Percentiles rank a stretch among this genome's conserved stretches.
phyloP scores from a whole-genome alignment of 2,888 invertebrate genomes.

The Plebejus melissa region DNA sequence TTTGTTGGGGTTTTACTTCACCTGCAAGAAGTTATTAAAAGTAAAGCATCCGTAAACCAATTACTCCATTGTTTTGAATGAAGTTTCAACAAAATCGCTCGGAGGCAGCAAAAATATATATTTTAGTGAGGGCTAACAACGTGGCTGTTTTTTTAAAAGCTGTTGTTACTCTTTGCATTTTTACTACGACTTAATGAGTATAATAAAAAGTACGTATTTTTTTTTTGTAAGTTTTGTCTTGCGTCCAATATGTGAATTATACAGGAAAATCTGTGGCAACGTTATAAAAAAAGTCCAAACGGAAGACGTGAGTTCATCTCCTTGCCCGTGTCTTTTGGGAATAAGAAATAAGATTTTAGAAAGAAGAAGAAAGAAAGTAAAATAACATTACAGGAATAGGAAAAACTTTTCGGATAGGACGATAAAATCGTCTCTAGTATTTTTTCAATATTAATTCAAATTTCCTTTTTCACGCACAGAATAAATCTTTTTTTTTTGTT shows the following conservation, averaged over 20 bases:
- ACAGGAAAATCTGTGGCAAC: not conserved
- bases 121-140: not conserved
- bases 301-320: not conserved
- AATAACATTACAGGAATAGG: not conserved
- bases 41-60: slow-evolving; percentile 20
- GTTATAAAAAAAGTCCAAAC: not conserved
- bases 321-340: slow-evolving; percentile 18
- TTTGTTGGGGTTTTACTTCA: not conserved
- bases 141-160: not conserved
- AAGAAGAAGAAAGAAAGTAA: slow-evolving; percentile 7
- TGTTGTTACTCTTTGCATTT: not conserved
- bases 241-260: not conserved
- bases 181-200: not conserved
- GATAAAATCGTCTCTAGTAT: not conserved
- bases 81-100: not conserved
- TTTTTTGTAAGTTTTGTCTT: not conserved
- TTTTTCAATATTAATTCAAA: slow-evolving; percentile 8
- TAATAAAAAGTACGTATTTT: not conserved
- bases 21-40: slow-evolving; percentile 10
- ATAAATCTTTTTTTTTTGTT: not conserved
- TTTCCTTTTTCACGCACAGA: not conserved
- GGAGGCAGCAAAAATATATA: not conserved
- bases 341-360: slow-evolving; percentile 2
- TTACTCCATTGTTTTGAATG: slow-evolving; percentile 7
- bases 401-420: slow-evolving; percentile 19